These are phyloP conservation scores for Perca schrenkii DNA, from an alignment of 2,113 vertebrate species.

Conservation along the genomic window DNA sequence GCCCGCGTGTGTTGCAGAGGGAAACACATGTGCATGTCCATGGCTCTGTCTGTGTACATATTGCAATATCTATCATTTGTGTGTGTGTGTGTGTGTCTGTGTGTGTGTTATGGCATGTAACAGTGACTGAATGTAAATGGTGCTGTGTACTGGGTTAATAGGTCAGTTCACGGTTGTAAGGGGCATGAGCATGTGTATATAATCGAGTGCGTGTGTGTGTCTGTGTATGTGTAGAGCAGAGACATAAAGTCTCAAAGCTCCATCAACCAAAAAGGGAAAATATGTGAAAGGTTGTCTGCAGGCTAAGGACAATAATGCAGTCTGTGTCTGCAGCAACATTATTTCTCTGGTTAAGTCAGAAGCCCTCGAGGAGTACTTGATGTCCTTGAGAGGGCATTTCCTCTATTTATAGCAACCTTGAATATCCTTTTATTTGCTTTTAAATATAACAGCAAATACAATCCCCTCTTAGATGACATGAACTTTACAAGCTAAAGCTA, in stretches of 20 bases:
- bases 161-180: slow-evolving; percentile 78
- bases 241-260: slow-evolving; percentile 75
- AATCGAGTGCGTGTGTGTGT: slow-evolving; percentile 50
- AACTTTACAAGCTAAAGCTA: slow-evolving; percentile 9
- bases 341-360: slow-evolving; percentile 70
- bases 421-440: slow-evolving; percentile 38
- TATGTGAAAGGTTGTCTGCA: slow-evolving; percentile 78
- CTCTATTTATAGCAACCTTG: slow-evolving; percentile 26
- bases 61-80: slow-evolving; percentile 1
- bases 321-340: slow-evolving; percentile 75
- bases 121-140: slow-evolving; percentile 72
- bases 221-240: slow-evolving; percentile 60
- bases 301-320: slow-evolving; percentile 75
- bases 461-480: slow-evolving; percentile 38
- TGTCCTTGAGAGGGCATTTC: slow-evolving; percentile 53
- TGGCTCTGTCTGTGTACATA: slow-evolving; percentile 27
- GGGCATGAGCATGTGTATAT: slow-evolving; percentile 68
- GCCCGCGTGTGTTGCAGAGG: slow-evolving; percentile 41
- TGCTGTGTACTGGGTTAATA: slow-evolving; percentile 79
- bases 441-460: slow-evolving; percentile 46
- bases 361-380: slow-evolving; percentile 65
- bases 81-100: slow-evolving; percentile 69
- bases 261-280: slow-evolving; percentile 73
- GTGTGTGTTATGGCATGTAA: too few relatives aligned
- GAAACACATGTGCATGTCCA: slow-evolving; percentile 20